Evolutionary conservation across 2,113 vertebrate genomes (phyloP).

Genomic region (Dicentrarchus labrax): DNA sequence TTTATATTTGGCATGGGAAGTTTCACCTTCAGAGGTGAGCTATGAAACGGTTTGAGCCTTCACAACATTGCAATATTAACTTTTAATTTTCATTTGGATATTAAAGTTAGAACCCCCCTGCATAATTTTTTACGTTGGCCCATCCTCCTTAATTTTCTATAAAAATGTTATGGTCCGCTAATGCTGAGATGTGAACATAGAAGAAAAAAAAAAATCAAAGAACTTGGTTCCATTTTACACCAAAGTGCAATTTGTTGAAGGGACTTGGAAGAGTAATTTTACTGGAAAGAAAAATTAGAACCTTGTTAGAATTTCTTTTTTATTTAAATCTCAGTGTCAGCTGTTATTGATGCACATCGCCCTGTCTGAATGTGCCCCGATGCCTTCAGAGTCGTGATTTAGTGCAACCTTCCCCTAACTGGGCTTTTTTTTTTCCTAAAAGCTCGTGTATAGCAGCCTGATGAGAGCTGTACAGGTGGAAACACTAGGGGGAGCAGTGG

Average conservation of each 20-base stretch:
- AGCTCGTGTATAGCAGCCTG: conserved; percentile 54
- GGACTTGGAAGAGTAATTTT: conserved; percentile 72
- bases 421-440: conserved; percentile 3
- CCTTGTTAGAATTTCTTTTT: conserved; percentile 36
- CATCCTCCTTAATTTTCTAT: conserved; percentile 69
- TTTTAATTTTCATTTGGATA: conserved; percentile 58
- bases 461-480: conserved; percentile 51
- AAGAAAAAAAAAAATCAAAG: conserved; percentile 65
- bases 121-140: conserved; percentile 63
- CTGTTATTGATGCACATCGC: conserved; percentile 74
- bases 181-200: conserved; percentile 65
- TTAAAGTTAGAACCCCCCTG: conserved; percentile 41
- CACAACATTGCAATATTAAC: conserved; percentile 60
- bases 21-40: conserved; percentile 62
- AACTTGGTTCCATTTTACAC: conserved; percentile 84
- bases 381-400: conserved; percentile 77
- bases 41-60: conserved; percentile 55
- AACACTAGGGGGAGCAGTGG: conserved; percentile 78
- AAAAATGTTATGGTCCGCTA: conserved; percentile 50
- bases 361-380: conserved; percentile 82
- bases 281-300: conserved; percentile 55
- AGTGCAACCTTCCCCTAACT: conserved; percentile 51
- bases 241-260: conserved; percentile 89
- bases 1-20: conserved; percentile 60
- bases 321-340: conserved; percentile 53